Percentiles rank a stretch among this genome's conserved stretches.
These are phyloP conservation scores for Coracopsis vasa DNA, from an alignment of 2,113 vertebrate genomes.

Conservation along the genomic window DNA sequence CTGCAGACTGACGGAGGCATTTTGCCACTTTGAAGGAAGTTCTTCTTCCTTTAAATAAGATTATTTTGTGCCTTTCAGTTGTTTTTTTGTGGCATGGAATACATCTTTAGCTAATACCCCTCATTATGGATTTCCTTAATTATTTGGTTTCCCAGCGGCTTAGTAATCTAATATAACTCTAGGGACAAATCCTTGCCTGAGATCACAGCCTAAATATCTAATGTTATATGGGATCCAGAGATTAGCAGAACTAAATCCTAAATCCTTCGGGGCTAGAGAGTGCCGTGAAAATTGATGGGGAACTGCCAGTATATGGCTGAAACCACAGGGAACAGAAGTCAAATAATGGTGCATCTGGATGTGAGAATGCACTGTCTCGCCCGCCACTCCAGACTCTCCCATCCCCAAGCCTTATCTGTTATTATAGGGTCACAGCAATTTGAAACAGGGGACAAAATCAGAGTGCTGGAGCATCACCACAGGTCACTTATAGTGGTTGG, in stretches of 20 bases:
- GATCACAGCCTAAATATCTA: slow-evolving; percentile 23
- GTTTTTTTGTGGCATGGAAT: background rate
- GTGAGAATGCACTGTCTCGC: fast-evolving
- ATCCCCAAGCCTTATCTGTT: background rate
- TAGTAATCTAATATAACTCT: slow-evolving; percentile 28
- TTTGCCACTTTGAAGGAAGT: background rate
- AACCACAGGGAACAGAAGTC: background rate
- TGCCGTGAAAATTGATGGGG: background rate
- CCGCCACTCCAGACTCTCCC: background rate
- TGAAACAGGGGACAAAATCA: background rate
- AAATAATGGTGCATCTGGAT: background rate
- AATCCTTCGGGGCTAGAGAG: background rate
- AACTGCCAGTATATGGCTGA: background rate
- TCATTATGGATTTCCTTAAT: slow-evolving; percentile 41
- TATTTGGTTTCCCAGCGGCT: background rate
- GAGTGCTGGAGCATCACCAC: background rate
- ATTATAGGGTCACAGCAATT: background rate
- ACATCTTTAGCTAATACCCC: background rate
- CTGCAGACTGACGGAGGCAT: fast-evolving
- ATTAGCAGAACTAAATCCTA: slow-evolving; percentile 30
- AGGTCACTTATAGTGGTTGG: background rate
- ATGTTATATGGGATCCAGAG: slow-evolving; percentile 21
- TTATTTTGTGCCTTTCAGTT: background rate
- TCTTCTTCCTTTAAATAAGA: background rate
- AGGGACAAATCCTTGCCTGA: slow-evolving; percentile 18